phyloP scores from a whole-genome alignment of 2,113 vertebrate genomes.

The Nyctereutes procyonoides region DNA sequence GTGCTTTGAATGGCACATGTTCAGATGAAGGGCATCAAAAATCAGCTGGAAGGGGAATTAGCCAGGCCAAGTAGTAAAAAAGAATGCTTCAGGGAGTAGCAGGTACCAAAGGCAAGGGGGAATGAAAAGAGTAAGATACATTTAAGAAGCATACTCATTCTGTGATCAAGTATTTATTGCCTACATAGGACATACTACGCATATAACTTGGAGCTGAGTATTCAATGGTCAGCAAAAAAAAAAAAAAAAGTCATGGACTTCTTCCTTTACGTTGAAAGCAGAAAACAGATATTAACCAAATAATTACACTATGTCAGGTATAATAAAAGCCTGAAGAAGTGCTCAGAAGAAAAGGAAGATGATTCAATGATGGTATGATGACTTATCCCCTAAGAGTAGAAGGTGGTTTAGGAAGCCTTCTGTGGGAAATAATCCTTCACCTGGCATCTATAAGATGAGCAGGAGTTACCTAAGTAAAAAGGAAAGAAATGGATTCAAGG shows the following conservation, averaged over 20 bases:
- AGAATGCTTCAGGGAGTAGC: background rate
- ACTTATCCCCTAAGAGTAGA: background rate
- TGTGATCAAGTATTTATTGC: background rate
- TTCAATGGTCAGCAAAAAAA: background rate
- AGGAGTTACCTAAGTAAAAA: background rate
- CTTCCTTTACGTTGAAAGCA: background rate
- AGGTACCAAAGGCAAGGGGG: background rate
- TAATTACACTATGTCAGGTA: background rate
- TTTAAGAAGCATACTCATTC: background rate
- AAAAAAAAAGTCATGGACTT: background rate
- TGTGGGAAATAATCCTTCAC: background rate
- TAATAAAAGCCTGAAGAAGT: background rate
- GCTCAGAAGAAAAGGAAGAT: background rate
- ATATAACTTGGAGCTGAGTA: background rate
- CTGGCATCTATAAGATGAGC: slow-evolving; percentile 2
- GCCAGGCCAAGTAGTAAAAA: background rate
- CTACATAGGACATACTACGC: background rate
- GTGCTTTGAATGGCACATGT: background rate
- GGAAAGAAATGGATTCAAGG: background rate
- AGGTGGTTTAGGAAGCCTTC: background rate
- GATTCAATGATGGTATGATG: background rate
- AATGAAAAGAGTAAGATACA: background rate
- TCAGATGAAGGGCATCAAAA: background rate
- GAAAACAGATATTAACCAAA: background rate
- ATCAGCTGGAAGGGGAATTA: background rate